These are phyloP conservation scores for Macrocentrus cingulum DNA, from an alignment of 1,140 invertebrate species.

Conservation along the genomic window DNA sequence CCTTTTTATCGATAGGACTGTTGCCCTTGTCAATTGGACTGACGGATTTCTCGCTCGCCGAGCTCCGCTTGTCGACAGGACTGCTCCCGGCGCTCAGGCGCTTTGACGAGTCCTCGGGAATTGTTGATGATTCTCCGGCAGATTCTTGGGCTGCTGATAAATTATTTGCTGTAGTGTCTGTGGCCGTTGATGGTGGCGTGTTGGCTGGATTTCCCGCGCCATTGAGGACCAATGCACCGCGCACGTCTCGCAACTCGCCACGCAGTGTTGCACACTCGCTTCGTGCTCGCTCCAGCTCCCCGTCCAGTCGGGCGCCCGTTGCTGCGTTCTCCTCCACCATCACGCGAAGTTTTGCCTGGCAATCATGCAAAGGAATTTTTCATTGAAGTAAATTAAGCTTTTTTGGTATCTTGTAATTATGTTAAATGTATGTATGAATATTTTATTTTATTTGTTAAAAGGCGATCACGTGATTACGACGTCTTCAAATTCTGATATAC, in stretches of 20 bases:
- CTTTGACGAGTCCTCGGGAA: slow-evolving; percentile 46
- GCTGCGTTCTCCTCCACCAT: slow-evolving; percentile 73
- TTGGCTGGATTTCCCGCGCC: slow-evolving; percentile 42
- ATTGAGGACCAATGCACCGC: slow-evolving; percentile 50
- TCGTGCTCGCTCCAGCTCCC: slow-evolving; percentile 65
- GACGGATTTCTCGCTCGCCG: slow-evolving; percentile 52
- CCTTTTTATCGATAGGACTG: slow-evolving; percentile 50
- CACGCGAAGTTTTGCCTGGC: slow-evolving; percentile 66
- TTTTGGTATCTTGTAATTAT: background rate
- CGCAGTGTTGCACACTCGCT: slow-evolving; percentile 62
- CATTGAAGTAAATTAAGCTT: background rate
- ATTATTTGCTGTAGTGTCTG: slow-evolving; percentile 13
- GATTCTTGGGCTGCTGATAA: slow-evolving; percentile 36
- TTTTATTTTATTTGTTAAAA: no score
- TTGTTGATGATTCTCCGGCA: slow-evolving; percentile 33
- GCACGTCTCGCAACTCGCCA: slow-evolving; percentile 59
- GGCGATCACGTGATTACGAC: no score
- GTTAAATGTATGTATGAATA: background rate
- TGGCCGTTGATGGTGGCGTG: slow-evolving; percentile 26
- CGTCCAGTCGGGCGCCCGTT: slow-evolving; percentile 65
- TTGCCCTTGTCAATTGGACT: slow-evolving; percentile 52
- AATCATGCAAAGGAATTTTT: background rate
- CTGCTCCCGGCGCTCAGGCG: slow-evolving; percentile 50
- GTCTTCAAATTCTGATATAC: no score
- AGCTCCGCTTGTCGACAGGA: slow-evolving; percentile 54